Evolutionary conservation across 2,888 invertebrate species (phyloP).

Genomic region (Molorchus minor): DNA sequence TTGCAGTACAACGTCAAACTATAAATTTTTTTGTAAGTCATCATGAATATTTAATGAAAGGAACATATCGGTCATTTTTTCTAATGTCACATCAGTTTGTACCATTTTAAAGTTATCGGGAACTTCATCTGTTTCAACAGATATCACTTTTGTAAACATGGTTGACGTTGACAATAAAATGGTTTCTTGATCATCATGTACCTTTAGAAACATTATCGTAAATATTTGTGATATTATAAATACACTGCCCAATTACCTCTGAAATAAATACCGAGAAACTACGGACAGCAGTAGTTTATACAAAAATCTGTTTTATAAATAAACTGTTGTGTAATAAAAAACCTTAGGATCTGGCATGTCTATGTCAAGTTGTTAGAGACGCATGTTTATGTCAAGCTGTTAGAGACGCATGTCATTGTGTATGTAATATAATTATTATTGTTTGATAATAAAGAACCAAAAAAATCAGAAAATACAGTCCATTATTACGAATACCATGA

Average conservation of each 20-base stretch:
- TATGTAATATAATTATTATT: too few species aligned
- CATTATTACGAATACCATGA: too few species aligned
- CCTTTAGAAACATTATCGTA: not conserved
- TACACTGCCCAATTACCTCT: not conserved
- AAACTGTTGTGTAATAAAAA: too few species aligned
- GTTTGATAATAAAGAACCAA: too few species aligned
- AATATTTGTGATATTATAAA: not conserved
- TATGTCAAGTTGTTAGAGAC: too few species aligned
- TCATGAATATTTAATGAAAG: not conserved
- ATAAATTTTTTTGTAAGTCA: not conserved
- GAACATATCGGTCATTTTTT: not conserved
- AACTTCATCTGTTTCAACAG: too few species aligned
- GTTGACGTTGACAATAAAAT: not conserved
- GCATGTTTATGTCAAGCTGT: too few species aligned
- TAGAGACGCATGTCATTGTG: too few species aligned
- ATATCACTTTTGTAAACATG: not conserved
- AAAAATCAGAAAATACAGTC: too few species aligned
- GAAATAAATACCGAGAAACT: too few species aligned
- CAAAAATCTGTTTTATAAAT: not conserved
- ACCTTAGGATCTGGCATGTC: too few species aligned
- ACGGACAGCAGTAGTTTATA: constrained; percentile 1
- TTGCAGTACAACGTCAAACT: not conserved
- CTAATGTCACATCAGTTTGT: not conserved
- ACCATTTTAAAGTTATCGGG: not conserved
- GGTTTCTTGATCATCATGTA: not conserved